These are phyloP conservation scores for Falco naumanni DNA, from an alignment of 2,797 vertebrate species.

Conservation along the genomic window DNA sequence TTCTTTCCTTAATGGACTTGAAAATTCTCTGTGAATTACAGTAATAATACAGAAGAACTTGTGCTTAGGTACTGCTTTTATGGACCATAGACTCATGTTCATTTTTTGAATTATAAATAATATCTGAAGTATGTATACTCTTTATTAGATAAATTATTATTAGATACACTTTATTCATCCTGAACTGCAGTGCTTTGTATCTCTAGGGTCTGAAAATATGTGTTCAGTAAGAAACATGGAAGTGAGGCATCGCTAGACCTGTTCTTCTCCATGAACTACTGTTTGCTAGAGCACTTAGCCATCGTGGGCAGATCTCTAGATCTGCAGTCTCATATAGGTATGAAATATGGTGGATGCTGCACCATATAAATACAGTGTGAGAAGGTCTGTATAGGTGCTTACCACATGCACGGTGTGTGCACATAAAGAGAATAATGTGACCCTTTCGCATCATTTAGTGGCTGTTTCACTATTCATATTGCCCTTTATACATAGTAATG, in stretches of 20 bases:
- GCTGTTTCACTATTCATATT: neutral
- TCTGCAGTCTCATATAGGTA: neutral
- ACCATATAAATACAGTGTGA: neutral
- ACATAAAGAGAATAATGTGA: neutral
- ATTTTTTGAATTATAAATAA: neutral
- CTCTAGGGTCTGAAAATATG: neutral
- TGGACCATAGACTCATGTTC: neutral
- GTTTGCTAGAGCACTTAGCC: neutral
- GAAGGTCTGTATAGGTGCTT: neutral
- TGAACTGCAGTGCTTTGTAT: neutral
- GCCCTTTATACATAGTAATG: rapidly evolving
- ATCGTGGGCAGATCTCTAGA: neutral
- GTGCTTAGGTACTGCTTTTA: neutral
- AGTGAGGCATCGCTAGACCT: neutral
- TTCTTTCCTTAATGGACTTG: neutral
- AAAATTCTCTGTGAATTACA: neutral
- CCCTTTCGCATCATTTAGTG: neutral
- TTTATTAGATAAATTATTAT: neutral
- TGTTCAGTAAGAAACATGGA: neutral
- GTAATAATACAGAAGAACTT: neutral
- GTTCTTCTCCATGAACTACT: neutral
- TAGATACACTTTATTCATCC: neutral
- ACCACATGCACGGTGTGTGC: neutral
- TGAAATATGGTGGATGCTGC: neutral
- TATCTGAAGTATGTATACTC: neutral